Conservation (phyloP, 2,888 invertebrate species). For the Crematogaster levior region DNA sequence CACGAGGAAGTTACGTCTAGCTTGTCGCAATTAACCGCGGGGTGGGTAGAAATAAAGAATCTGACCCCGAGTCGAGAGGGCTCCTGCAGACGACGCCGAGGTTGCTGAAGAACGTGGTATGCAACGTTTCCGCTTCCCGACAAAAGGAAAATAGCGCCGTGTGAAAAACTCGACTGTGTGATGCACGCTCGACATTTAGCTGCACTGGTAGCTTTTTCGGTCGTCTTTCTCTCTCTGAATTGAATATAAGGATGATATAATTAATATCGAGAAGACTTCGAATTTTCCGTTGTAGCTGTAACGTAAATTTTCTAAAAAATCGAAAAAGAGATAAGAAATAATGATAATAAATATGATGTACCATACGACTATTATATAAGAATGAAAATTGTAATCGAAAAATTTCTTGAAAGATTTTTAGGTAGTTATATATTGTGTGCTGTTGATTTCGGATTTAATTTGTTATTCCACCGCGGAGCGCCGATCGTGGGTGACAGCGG, state of each 20-base stretch:
- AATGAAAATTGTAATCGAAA: neutral
- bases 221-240: neutral
- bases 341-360: neutral
- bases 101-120: conserved; percentile 28
- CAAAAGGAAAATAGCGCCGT: conserved; percentile 52
- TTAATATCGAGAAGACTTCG: neutral
- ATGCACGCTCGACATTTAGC: neutral
- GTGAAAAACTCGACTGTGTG: conserved; percentile 61
- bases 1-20: conserved; percentile 54
- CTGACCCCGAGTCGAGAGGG: conserved; percentile 45
- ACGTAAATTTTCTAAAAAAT: neutral
- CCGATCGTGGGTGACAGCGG: conserved; percentile 24
- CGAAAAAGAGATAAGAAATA: neutral
- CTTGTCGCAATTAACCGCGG: conserved; percentile 59
- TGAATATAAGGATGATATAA: neutral
- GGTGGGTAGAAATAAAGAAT: conserved; percentile 53
- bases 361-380: neutral
- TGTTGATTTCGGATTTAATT: neutral
- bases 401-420: neutral
- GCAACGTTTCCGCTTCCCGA: conserved; percentile 65
- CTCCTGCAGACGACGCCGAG: conserved; percentile 19
- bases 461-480: neutral
- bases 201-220: neutral
- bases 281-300: neutral
- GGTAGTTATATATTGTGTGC: neutral